Evolutionary conservation across 2,113 vertebrate species (phyloP), one percentile per base, ranked within the genome.

Genomic region (Calidris pugnax): DNA sequence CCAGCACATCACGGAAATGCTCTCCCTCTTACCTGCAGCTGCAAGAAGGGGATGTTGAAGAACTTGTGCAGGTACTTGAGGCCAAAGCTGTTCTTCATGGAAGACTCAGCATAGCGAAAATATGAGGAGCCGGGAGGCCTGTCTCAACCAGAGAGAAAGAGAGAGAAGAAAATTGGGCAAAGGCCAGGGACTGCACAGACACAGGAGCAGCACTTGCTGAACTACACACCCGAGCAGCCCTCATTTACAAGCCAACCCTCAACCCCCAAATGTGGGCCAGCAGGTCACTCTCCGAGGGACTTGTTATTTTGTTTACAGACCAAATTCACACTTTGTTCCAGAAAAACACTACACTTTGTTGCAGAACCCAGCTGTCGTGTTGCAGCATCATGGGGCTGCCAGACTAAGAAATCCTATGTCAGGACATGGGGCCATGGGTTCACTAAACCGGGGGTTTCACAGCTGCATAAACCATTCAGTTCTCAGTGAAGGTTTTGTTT

Each of bases 21-120:
- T 10, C 23, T 50, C 28, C n/a, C 22, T 62, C 97, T 95, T 48
- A 99, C 99, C 99, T 99, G 99, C 5, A 99, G 98, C 96, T 99
- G 99, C 82, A 99, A 97, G 96, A 99, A 99, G 14, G 99, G 99
- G 93, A 99, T 99, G 96, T 99, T 99, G 98, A 99, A 99, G 97
- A 99, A 99, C 83, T 99, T 98, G 96, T 99, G 99, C 55, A 99
- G 98, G 89, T 99, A 99, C 96, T 99, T 99, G 72, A 99, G 97
- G 69, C 99, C 99, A 63, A 99, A 99, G 50, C 99, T 99, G 57
- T 99, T 99, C 98, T 98, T 99, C 99, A 99, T 99, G 78, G 99
- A 99, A 85, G 99, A 99, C 96, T 99, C 99, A 18, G 99, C 99
- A 5, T 99, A 99, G 87, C 99, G 99, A 95, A 99, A 99, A 88